Conservation (phyloP, 2,113 vertebrate species). For the Pseudorasbora parva region DNA sequence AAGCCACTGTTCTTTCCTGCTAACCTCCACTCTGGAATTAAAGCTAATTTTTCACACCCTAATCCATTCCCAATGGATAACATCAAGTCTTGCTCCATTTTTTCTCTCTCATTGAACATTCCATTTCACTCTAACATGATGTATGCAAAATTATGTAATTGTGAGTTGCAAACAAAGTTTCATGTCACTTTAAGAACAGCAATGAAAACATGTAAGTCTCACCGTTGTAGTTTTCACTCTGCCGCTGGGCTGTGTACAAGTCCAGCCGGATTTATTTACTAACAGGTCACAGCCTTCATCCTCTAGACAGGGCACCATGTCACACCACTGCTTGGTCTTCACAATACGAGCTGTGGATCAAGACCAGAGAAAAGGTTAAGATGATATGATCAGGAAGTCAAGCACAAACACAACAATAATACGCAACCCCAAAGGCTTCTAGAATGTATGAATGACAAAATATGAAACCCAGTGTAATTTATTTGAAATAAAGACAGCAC, state of each 20-base stretch:
- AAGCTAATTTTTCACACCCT: not conserved
- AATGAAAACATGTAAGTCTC: constrained; percentile 56
- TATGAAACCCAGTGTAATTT: not conserved
- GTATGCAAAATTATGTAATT: not conserved
- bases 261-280: constrained; percentile 98
- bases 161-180: not conserved
- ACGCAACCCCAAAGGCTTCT: not conserved
- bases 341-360: constrained; percentile 59
- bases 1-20: not conserved
- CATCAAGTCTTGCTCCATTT: not conserved
- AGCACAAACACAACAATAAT: constrained; percentile 45
- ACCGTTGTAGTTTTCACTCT: constrained; percentile 99
- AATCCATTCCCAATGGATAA: not conserved
- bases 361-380: constrained; percentile 22
- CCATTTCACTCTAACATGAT: not conserved
- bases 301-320: constrained; percentile 98
- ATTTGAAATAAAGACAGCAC: not conserved
- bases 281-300: constrained; percentile 96
- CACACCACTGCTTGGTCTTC: constrained; percentile 97
- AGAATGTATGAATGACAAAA: not conserved
- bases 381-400: not conserved
- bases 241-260: constrained; percentile 97
- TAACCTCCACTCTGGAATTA: not conserved
- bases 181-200: not conserved
- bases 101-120: not conserved